Evolutionary conservation across 2,888 invertebrate species (phyloP).

Genomic region (Sussaba pulchella): DNA sequence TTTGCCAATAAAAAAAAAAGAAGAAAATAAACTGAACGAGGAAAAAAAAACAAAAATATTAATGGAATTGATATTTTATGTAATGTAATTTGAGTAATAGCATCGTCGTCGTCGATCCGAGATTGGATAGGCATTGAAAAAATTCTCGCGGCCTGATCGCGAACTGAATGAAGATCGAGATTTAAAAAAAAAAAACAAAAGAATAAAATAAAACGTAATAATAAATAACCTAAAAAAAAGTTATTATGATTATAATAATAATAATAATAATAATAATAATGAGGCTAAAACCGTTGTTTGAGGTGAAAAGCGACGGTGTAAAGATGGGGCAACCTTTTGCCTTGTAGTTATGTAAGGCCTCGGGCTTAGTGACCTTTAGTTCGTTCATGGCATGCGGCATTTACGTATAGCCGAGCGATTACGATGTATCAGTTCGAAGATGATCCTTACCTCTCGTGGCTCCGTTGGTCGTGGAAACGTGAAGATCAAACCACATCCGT

Average conservation of each 20-base stretch:
- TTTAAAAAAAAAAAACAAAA: slow-evolving; percentile 34
- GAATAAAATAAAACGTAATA: slow-evolving; percentile 69
- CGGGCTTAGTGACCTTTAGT: slow-evolving; percentile 81
- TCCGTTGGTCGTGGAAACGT: slow-evolving; percentile 25
- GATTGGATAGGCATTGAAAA: background rate
- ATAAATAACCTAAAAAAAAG: too few relatives aligned
- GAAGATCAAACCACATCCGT: slow-evolving; percentile 54
- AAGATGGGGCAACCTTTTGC: slow-evolving; percentile 82
- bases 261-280: slow-evolving; percentile 40
- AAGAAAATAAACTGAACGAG: too few relatives aligned
- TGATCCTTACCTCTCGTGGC: slow-evolving; percentile 55
- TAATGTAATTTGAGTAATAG: too few relatives aligned
- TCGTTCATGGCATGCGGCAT: slow-evolving; percentile 82
- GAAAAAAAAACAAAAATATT: background rate
- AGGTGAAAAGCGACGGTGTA: slow-evolving; percentile 76
- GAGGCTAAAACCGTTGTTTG: slow-evolving; percentile 74
- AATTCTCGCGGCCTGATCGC: slow-evolving; percentile 10
- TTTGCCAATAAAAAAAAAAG: slow-evolving; percentile 1
- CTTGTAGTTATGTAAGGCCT: slow-evolving; percentile 82
- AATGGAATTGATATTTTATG: slow-evolving; percentile 1
- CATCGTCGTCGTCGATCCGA: background rate
- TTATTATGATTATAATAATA: too few relatives aligned
- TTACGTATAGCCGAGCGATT: slow-evolving; percentile 76
- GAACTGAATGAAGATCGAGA: slow-evolving; percentile 27
- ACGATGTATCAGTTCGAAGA: slow-evolving; percentile 70